Percentiles rank a stretch among this genome's conserved stretches.
phyloP scores from a whole-genome alignment of 2,888 invertebrate species.

The Oxystoma pomonae region DNA sequence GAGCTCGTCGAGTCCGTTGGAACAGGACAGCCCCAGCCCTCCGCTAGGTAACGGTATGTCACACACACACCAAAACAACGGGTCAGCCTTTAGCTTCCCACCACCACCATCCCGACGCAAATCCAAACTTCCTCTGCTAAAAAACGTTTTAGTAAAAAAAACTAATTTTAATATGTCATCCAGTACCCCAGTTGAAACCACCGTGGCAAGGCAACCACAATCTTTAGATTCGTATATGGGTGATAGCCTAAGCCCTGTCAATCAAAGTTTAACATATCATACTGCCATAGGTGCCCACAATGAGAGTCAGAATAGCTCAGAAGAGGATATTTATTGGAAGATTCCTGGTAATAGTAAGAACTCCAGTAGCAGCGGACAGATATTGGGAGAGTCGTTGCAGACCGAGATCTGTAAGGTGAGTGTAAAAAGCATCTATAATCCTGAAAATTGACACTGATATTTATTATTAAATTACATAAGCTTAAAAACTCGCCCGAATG shows the following conservation, averaged over 20 bases:
- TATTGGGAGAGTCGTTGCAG: conserved; percentile 16
- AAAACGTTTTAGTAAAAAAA: background rate
- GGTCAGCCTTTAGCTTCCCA: background rate
- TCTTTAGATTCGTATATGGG: background rate
- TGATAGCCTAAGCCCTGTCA: background rate
- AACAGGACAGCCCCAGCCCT: background rate
- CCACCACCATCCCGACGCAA: background rate
- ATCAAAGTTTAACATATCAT: background rate
- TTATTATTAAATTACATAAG: too few species aligned
- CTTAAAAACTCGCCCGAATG: too few species aligned
- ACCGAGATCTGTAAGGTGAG: conserved; percentile 24
- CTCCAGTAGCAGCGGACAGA: background rate
- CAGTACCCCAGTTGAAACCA: background rate
- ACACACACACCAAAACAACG: background rate
- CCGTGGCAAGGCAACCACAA: background rate
- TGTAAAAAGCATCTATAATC: too few species aligned
- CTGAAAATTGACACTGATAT: too few species aligned
- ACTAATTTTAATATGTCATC: background rate
- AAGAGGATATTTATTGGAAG: background rate
- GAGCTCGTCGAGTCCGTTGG: background rate
- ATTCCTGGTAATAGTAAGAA: background rate
- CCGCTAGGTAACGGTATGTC: background rate
- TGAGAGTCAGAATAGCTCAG: background rate
- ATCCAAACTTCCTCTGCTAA: background rate
- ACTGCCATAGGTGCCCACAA: background rate